phyloP scores from a whole-genome alignment of 37 sponge, comb jelly and placozoan genomes.

The Ephydatia muelleri region DNA sequence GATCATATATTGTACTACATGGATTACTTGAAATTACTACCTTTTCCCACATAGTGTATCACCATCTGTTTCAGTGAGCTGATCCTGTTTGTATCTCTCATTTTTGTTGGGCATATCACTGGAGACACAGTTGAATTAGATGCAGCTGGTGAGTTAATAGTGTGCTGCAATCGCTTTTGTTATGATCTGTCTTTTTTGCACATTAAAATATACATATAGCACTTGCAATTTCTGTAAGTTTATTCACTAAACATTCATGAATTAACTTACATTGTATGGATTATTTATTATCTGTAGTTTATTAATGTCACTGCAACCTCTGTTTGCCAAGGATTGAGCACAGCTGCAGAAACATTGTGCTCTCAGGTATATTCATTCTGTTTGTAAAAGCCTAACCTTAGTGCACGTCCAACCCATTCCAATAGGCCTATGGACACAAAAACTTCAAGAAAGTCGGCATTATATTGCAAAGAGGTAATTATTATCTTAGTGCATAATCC shows the following conservation, averaged over 20 bases:
- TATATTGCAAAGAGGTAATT: conserved; percentile 52
- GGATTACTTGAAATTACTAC: no score
- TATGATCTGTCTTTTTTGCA: neutral
- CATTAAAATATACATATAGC: neutral
- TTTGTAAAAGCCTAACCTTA: no score
- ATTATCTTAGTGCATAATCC: neutral
- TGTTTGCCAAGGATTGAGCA: conserved; percentile 15
- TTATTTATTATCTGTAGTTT: conserved; percentile 7
- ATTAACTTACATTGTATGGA: neutral
- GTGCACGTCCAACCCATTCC: neutral
- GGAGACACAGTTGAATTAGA: conserved; percentile 32
- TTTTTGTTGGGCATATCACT: conserved; percentile 56
- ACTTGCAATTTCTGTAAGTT: conserved; percentile 36
- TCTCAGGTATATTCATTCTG: conserved; percentile 14
- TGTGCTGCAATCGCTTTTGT: neutral
- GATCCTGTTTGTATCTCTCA: conserved; percentile 22
- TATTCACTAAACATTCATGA: neutral
- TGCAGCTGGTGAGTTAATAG: conserved; percentile 20
- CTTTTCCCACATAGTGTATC: conserved; percentile 11
- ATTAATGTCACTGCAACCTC: conserved; percentile 36
- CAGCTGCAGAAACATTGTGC: conserved; percentile 43
- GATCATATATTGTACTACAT: no score
- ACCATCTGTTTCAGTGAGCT: conserved; percentile 26
- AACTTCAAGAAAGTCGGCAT: conserved; percentile 71
- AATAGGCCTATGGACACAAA: conserved; percentile 62